A percentile compares a stretch with the other conserved stretches of the same genome.
These are phyloP conservation scores for Phoebastria nigripes DNA, from an alignment of 2,797 vertebrate species.

Conservation along the genomic window DNA sequence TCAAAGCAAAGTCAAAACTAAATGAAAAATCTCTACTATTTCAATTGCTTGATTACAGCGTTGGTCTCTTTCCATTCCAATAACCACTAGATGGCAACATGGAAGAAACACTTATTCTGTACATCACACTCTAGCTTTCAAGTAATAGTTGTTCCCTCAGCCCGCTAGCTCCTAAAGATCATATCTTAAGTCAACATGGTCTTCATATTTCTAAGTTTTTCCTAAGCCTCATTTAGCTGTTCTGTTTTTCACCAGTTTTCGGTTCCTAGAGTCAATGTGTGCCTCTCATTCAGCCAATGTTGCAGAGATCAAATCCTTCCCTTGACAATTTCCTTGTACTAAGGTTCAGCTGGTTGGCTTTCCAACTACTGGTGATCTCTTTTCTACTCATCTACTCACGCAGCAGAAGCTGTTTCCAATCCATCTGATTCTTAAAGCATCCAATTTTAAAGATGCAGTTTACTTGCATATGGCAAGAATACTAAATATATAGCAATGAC, in stretches of 20 bases:
- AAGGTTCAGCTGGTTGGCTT: not conserved
- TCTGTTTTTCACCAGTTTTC: not conserved
- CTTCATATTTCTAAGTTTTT: not conserved
- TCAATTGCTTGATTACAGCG: not conserved
- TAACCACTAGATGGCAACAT: not conserved
- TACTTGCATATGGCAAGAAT: not conserved
- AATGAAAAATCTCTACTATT: not conserved
- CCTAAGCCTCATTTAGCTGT: not conserved
- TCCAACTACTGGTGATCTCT: not conserved
- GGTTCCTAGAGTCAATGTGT: not conserved
- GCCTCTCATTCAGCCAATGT: not conserved
- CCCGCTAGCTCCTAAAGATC: not conserved
- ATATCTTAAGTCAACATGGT: not conserved
- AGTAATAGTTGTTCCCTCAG: not conserved
- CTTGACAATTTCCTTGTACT: not conserved
- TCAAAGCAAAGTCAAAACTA: not conserved
- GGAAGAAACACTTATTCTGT: not conserved
- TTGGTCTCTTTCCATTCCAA: not conserved
- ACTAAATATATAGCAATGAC: not conserved
- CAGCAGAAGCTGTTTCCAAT: not conserved
- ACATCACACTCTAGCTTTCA: not conserved
- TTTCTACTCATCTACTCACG: not conserved
- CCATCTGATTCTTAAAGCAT: not conserved
- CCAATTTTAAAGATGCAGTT: not conserved
- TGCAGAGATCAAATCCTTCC: not conserved